Evolutionary conservation across 1,140 invertebrate species (phyloP).

Genomic region (Drosophila orosa): DNA sequence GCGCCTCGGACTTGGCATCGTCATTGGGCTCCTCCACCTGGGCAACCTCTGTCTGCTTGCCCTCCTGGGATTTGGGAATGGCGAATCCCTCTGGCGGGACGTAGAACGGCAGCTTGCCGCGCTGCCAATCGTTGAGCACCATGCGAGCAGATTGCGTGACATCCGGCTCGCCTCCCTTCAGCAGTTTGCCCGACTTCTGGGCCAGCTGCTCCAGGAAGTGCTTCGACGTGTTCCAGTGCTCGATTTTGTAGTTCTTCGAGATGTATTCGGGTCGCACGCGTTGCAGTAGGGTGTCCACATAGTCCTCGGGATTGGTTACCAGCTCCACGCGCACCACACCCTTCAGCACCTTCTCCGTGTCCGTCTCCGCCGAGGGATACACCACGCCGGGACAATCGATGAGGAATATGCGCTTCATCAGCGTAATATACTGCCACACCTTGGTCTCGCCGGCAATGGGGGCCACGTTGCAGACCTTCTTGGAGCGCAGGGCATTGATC

Average conservation of each 20-base stretch:
- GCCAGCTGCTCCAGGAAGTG: slow-evolving; percentile 98
- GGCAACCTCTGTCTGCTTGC: slow-evolving; percentile 47
- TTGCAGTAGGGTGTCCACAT: slow-evolving; percentile 93
- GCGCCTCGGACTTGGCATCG: slow-evolving; percentile 72
- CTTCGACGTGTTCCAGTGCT: slow-evolving; percentile 90
- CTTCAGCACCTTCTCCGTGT: slow-evolving; percentile 98
- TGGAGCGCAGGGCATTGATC: slow-evolving; percentile 97
- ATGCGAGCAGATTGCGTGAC: slow-evolving; percentile 94
- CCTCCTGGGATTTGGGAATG: slow-evolving; percentile 85
- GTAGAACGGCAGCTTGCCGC: slow-evolving; percentile 98
- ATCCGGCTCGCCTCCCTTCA: slow-evolving; percentile 99
- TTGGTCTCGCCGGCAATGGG: slow-evolving; percentile 99
- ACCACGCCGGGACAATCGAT: slow-evolving; percentile 99
- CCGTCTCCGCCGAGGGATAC: slow-evolving; percentile 95
- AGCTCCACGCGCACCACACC: slow-evolving; percentile 98
- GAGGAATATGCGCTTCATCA: slow-evolving; percentile 98
- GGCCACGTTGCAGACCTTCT: slow-evolving; percentile 99
- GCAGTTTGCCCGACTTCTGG: slow-evolving; percentile 92
- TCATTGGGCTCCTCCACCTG: slow-evolving; percentile 66
- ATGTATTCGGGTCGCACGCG: slow-evolving; percentile 96
- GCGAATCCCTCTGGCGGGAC: slow-evolving; percentile 92
- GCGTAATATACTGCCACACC: slow-evolving; percentile 99
- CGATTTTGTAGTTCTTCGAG: slow-evolving; percentile 95
- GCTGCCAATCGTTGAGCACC: slow-evolving; percentile 99
- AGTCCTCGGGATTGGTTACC: slow-evolving; percentile 97